Percentiles rank a stretch among this genome's conserved stretches.
These are phyloP conservation scores for Corythoichthys haematopterus DNA, from an alignment of 2,113 vertebrate genomes.

Conservation along the genomic window DNA sequence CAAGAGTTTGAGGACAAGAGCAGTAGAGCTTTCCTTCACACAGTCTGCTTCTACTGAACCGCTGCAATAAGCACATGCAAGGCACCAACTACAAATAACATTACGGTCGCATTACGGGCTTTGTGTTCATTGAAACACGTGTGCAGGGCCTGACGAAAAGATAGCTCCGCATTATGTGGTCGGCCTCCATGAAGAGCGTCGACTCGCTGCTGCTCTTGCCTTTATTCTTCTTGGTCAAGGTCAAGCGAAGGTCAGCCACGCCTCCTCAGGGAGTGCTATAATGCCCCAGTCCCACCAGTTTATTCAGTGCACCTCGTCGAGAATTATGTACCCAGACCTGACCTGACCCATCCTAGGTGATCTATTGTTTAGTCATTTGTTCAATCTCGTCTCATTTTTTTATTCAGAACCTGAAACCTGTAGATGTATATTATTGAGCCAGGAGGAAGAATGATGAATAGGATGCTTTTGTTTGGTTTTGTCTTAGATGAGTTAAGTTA, in stretches of 20 bases:
- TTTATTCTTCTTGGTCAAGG: constrained; percentile 48
- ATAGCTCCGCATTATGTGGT: constrained; percentile 20
- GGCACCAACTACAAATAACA: constrained; percentile 11
- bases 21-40: constrained; percentile 91
- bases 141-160: constrained; percentile 15
- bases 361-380: constrained; percentile 26
- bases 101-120: constrained; percentile 6
- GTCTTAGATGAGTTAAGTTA: constrained; percentile 42
- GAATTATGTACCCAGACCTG: constrained; percentile 10
- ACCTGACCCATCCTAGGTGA: constrained; percentile 13
- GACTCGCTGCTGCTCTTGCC: constrained; percentile 56
- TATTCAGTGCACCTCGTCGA: constrained; percentile 4
- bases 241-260: constrained; percentile 39
- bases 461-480: constrained; percentile 42
- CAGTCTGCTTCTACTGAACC: constrained; percentile 94
- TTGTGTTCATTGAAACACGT: constrained; percentile 5
- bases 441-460: constrained; percentile 20
- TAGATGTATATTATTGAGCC: constrained; percentile 28
- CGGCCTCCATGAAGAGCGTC: constrained; percentile 34
- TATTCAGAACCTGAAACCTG: constrained; percentile 27
- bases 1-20: constrained; percentile 99
- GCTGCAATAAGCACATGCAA: not conserved
- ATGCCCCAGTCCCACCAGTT: constrained; percentile 13
- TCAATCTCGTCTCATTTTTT: constrained; percentile 32
- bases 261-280: constrained; percentile 57